Percentiles rank a stretch among this genome's conserved stretches.
phyloP scores from a whole-genome alignment of 2,888 invertebrate genomes.

The Epiperipatus broadwayi region DNA sequence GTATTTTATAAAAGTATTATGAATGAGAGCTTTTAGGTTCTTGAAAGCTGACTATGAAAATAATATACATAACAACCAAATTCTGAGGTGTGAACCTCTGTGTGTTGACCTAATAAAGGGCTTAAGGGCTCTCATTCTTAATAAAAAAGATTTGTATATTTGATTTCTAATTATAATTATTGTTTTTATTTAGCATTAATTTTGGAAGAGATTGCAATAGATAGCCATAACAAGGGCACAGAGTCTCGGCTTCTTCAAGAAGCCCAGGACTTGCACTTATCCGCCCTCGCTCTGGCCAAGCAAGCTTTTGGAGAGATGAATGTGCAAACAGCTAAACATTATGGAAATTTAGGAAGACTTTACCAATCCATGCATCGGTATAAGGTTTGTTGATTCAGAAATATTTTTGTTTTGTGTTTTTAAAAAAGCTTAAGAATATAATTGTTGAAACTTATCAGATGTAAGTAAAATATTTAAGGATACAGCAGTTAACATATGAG shows the following conservation, averaged over 20 bases:
- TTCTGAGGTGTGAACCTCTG: too few relatives aligned
- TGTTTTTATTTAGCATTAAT: conserved; percentile 46
- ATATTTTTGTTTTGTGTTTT: conserved; percentile 4
- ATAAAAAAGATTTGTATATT: too few relatives aligned
- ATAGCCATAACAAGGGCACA: conserved; percentile 37
- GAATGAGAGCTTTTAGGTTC: too few relatives aligned
- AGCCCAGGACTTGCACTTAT: conserved; percentile 63
- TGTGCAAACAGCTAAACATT: conserved; percentile 86
- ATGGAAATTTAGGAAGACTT: conserved; percentile 76
- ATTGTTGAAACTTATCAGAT: not conserved
- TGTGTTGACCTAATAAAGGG: too few relatives aligned
- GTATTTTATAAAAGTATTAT: too few relatives aligned
- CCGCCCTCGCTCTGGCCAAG: conserved; percentile 55
- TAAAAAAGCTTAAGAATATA: not conserved
- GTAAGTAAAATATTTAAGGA: too few relatives aligned
- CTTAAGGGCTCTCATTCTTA: too few relatives aligned
- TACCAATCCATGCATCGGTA: conserved; percentile 83
- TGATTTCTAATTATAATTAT: not conserved
- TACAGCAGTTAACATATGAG: too few relatives aligned
- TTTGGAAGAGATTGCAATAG: conserved; percentile 77
- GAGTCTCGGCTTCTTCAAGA: conserved; percentile 44
- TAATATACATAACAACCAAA: too few relatives aligned
- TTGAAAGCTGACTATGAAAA: too few relatives aligned
- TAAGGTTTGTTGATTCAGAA: conserved; percentile 42
- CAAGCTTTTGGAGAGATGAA: conserved; percentile 75